phyloP scores from a whole-genome alignment of 1,140 invertebrate species.

The Aethina tumida region DNA sequence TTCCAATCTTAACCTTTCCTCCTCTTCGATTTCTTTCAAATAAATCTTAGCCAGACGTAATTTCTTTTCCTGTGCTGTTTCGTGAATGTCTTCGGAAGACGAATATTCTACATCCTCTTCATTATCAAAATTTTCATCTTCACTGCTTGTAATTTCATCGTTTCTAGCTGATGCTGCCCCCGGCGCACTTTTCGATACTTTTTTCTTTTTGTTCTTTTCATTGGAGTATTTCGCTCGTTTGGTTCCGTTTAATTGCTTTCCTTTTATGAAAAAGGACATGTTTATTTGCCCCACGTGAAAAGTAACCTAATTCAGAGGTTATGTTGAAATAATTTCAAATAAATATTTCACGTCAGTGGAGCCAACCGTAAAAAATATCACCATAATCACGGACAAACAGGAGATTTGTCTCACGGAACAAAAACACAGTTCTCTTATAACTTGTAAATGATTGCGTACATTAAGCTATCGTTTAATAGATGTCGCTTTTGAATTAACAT shows the following conservation, averaged over 20 bases:
- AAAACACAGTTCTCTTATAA: no score
- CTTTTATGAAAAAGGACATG: slow-evolving; percentile 51
- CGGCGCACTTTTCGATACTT: slow-evolving; percentile 21
- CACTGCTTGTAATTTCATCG: slow-evolving; percentile 35
- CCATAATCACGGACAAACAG: no score
- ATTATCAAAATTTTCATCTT: slow-evolving; percentile 40
- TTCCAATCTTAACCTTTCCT: slow-evolving; percentile 41
- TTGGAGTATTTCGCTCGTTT: slow-evolving; percentile 27
- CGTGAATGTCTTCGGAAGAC: slow-evolving; percentile 58
- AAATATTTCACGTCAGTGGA: no score
- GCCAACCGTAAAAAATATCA: no score
- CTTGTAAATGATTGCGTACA: no score
- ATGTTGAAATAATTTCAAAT: no score
- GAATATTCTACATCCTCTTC: slow-evolving; percentile 43
- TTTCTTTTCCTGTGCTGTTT: slow-evolving; percentile 83
- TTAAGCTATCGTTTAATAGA: no score
- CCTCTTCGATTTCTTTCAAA: slow-evolving; percentile 72
- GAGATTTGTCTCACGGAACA: no score
- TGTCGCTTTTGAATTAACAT: no score
- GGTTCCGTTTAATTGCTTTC: slow-evolving; percentile 42
- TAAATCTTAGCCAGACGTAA: slow-evolving; percentile 81
- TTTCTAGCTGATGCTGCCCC: slow-evolving; percentile 28
- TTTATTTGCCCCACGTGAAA: no score
- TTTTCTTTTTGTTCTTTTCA: slow-evolving; percentile 21
- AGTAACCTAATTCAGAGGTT: no score